phyloP scores from a whole-genome alignment of 2,888 invertebrate species.

The Caenorhabditis imperialis region DNA sequence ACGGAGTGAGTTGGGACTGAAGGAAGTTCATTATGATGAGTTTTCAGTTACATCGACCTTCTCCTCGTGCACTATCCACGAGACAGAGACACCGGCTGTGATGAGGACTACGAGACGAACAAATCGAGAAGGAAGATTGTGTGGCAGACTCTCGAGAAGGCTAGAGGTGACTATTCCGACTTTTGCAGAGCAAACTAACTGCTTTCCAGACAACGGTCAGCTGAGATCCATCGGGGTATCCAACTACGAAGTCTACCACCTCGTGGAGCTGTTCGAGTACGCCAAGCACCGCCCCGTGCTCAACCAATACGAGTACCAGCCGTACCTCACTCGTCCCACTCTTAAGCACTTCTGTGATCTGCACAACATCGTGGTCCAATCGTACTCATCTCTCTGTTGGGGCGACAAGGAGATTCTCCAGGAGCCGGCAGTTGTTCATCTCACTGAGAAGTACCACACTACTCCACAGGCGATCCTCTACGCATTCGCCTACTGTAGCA shows the following conservation, averaged over 20 bases:
- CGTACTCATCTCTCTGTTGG: conserved; percentile 79
- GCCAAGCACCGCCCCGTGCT: conserved; percentile 66
- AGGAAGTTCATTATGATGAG: neutral
- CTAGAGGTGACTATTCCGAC: conserved; percentile 79
- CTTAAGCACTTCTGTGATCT: conserved; percentile 72
- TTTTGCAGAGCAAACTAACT: neutral
- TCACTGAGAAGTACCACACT: conserved; percentile 82
- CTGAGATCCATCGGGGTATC: conserved; percentile 86
- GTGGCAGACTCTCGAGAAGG: conserved; percentile 84
- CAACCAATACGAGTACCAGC: conserved; percentile 79
- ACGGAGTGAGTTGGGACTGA: conserved; percentile 40
- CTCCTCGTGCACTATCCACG: conserved; percentile 65
- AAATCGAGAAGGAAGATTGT: conserved; percentile 81
- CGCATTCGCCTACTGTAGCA: conserved; percentile 60
- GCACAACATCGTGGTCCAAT: conserved; percentile 79
- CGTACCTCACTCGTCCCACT: conserved; percentile 77
- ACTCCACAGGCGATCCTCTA: conserved; percentile 65
- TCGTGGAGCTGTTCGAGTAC: conserved; percentile 82
- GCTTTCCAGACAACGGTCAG: conserved; percentile 78
- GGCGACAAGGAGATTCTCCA: conserved; percentile 80
- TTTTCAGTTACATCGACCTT: conserved; percentile 61
- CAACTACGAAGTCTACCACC: conserved; percentile 85
- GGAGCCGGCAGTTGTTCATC: conserved; percentile 82
- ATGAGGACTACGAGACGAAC: conserved; percentile 50
- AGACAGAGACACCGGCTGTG: conserved; percentile 53